Base-by-base conservation (phyloP, 2,797 vertebrate genomes). In the Enteromius fasciolatus region DNA sequence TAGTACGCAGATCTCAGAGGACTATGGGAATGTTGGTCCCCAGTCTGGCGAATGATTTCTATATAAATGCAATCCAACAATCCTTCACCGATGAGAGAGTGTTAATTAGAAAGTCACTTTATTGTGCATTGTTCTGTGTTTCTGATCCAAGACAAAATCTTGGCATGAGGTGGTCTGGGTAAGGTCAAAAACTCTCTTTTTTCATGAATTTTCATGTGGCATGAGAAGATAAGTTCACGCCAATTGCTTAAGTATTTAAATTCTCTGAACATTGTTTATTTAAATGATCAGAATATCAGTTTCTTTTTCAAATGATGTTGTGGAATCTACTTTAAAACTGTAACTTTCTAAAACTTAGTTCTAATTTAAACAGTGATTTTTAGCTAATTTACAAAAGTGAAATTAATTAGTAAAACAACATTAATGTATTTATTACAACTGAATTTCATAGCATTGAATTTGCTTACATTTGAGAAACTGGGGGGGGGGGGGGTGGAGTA, bases 81-180 rank as follows among this genome's bases (percentile, higher is more conserved):
- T 83, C 84, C 83, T 85, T 85, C 85, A 86, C 85, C 82, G 83
- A 85, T 36, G 76, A 89, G 87, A 89, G 88, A 84, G 89, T 91
- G 90, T 90, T 91, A 91, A 91, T 91, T 91, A 88, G 90, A 85
- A 44, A 87, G 84, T 87, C 86, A 86, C 86, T 86, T 76, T 77
- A 88, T 87, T 89, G 75, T 87, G 75, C 85, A 85, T 82, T 78
- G 81, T 87, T 85, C 74, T 81, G 78, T 85, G 84, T 84, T 85
- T 78, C 70, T 64, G 75, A 76, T 87, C 87, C 81, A 82, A 31
- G 81, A 73, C 28, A 76, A 81, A 85, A 83, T 82, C 78, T 78
- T 83, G 77, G 63, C 81, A 79, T 81, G 54, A 80, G 50, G 77
- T 5, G 66, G 72, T 59, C 69, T n/a, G 74, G 31, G 39, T 79